These are phyloP conservation scores for Upupa epops DNA, from an alignment of 2,113 vertebrate species.

Conservation along the genomic window DNA sequence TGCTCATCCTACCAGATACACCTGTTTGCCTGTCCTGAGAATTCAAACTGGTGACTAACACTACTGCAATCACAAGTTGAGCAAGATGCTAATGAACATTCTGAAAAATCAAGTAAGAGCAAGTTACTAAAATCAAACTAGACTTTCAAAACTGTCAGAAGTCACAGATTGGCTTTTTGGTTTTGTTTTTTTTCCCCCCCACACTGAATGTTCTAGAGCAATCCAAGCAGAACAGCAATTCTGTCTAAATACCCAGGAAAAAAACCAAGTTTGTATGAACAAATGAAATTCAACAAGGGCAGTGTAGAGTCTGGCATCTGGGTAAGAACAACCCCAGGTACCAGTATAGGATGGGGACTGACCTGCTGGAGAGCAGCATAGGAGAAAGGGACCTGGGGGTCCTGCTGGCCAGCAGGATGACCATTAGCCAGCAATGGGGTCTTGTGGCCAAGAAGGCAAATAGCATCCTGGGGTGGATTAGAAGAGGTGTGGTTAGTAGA, in stretches of 20 bases:
- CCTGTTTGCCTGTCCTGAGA: conserved; percentile 38
- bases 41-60: conserved; percentile 46
- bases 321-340: too few relatives aligned
- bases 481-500: too few relatives aligned
- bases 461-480: too few relatives aligned
- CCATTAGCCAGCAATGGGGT: too few relatives aligned
- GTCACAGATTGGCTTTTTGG: background rate
- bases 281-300: too few relatives aligned
- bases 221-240: background rate
- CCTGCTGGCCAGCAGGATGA: too few relatives aligned
- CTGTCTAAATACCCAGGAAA: background rate
- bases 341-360: too few relatives aligned
- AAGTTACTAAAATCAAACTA: conserved; percentile 18
- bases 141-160: background rate
- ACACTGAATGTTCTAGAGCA: background rate
- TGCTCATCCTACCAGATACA: conserved; percentile 61
- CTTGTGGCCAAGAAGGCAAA: too few relatives aligned
- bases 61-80: conserved; percentile 45
- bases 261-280: background rate
- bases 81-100: conserved; percentile 45
- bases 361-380: too few relatives aligned
- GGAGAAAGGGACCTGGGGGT: too few relatives aligned
- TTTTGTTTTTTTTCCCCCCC: too few relatives aligned
- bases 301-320: too few relatives aligned
- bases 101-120: conserved; percentile 60